Evolutionary conservation across 2,888 invertebrate species (phyloP), one percentile per base, ranked within the genome.

Genomic region (Cinara cedri): DNA sequence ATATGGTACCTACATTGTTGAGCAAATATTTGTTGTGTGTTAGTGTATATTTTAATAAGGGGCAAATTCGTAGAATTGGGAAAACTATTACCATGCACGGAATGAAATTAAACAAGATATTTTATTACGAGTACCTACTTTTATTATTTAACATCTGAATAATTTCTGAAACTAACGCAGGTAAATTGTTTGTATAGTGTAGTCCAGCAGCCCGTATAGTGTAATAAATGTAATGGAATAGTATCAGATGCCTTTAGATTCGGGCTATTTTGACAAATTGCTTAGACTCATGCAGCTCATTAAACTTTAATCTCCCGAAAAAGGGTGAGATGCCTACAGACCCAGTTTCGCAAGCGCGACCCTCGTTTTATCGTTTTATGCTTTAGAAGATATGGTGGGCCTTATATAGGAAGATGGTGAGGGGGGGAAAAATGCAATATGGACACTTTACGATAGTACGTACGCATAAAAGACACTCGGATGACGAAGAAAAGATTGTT

Each of bases 241-340:
- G 57, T 68, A 76, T 68, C 55, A 24, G 51, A 74, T 34, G 71
- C 21, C 19, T 66, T 24, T 24, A n/a, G 55, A 9, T 26, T 74
- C 60, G n/a, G 46, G 78, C 34, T 70, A 70, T 78, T 78, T 78
- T 70, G 78, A 78, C 78, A 78, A 78, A 78, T 70, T 78, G 78
- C 51, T 70, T 51, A 42, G 65, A 57, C 78, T 60, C 78, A 42
- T n/a, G 57, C 62, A 57, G 78, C 57, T 70, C 78, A 78, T 78
- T 78, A 78, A 78, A 78, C 78, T 78, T 78, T 78, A 78, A 78
- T 78, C 34, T 78, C 55, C 57, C 11, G 68, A 70, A 78, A 78
- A 78, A 78, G 78, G 78, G 70, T 78, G 57, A 65, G 51, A 70
- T 49, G 65, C 78, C 78, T 60, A 78, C 78, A 70, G 70, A 78